Evolutionary conservation across 2,113 vertebrate genomes (phyloP).

Genomic region (Pangasianodon gigas): DNA sequence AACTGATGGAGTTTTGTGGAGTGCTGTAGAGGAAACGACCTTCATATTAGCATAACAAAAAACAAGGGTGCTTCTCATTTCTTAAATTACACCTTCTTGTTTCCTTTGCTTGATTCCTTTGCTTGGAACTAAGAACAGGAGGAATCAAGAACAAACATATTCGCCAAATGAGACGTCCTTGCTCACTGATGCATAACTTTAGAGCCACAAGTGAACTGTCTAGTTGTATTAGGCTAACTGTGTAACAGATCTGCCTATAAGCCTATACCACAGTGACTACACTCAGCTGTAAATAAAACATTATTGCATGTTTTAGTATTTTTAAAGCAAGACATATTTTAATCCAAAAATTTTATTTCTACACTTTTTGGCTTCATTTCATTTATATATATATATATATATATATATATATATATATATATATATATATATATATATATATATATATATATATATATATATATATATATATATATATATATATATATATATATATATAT

Average conservation of each 20-base stretch:
- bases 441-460: no score
- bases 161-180: background rate
- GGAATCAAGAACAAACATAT: background rate
- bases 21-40: background rate
- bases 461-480: no score
- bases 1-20: background rate
- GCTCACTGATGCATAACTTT: background rate
- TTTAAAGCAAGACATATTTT: background rate
- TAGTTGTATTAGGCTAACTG: background rate
- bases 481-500: no score
- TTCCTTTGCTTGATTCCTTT: background rate
- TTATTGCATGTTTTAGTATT: background rate
- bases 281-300: background rate
- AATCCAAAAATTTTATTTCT: background rate
- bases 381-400: no score
- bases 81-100: background rate
- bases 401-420: no score
- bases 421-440: no score
- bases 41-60: conserved; percentile 24
- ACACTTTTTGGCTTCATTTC: background rate
- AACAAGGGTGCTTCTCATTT: background rate
- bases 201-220: background rate
- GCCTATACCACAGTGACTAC: background rate
- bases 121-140: background rate
- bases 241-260: background rate